Evolutionary conservation across 2,113 vertebrate species (phyloP).

Genomic region (Sapayoa aenigma): DNA sequence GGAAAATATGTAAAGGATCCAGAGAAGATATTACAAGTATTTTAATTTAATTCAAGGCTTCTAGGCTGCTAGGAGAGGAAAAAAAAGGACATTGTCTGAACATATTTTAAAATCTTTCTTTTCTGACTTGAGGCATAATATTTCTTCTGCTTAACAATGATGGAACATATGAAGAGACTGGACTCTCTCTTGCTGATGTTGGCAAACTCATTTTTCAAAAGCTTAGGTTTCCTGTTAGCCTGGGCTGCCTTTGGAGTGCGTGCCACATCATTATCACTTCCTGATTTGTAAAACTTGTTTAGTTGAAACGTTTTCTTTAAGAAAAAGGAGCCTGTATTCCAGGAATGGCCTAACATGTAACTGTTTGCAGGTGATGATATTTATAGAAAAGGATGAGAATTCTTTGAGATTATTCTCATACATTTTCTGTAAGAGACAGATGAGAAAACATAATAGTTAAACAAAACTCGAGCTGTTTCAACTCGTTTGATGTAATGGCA

Average conservation of each 20-base stretch:
- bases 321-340: not conserved
- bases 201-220: not conserved
- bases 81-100: not conserved
- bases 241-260: not conserved
- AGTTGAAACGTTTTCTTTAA: not conserved
- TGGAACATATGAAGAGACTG: not conserved
- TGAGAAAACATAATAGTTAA: not conserved
- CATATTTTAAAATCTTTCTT: not conserved
- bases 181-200: not conserved
- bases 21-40: not conserved
- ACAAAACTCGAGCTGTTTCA: not conserved
- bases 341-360: not conserved
- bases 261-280: not conserved
- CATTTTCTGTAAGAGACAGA: not conserved
- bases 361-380: not conserved
- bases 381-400: not conserved
- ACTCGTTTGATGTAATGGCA: not conserved
- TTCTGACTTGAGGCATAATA: not conserved
- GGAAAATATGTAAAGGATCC: not conserved
- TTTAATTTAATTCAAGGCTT: not conserved
- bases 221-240: not conserved
- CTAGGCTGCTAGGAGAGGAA: not conserved
- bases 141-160: not conserved
- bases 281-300: not conserved
- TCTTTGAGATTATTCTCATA: not conserved